Base-by-base conservation (phyloP, 2,113 vertebrate genomes). In the Pollachius pollachius region DNA sequence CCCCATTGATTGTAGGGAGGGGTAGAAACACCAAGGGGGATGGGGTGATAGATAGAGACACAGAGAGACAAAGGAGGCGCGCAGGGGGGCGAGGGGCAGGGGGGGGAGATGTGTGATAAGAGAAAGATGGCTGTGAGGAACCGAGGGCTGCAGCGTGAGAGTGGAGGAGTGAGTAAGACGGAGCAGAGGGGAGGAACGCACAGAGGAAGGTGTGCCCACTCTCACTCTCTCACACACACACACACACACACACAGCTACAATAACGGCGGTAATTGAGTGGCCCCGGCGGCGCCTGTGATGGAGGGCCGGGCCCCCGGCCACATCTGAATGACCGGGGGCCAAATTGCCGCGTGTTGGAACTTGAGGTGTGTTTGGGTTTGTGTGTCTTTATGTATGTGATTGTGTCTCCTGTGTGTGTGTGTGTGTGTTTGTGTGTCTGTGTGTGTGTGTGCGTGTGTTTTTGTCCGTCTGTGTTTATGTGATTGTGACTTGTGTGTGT, bases 1-100 rank as follows among this genome's bases (percentile, higher is more conserved):
- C 91, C 90, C 89, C 90, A 93, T 93, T 93, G 92, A 93, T 93
- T 92, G 91, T 90, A 88, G 88, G 86, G 88, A 88, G 84, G 87
- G 86, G 89, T 77, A 81, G 88, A 91, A 91, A 88, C 84, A 90
- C 87, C 87, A 89, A 87, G 84, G 88, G 85, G 89, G 87, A 90
- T 88, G 88, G 87, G 87, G 87, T 89, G 84, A 92, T 89, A 90
- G 86, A 90, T 87, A 91, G 85, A 90, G 83, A 91, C 84, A 88
- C 79, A 66, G 71, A 65, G 76, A 78, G 76, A 76, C 18, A 68
- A 15, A 67, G 62, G 34, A n/a, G 52, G 5, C 30, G 58, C n/a
- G n/a, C n/a, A n/a, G 5, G 23, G 16, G 23, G 65, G 59, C 37
- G 16, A 27, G 30, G n/a, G 30, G 30, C 48, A 48, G 52, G 81